phyloP scores from a whole-genome alignment of 1,140 invertebrate species.

The Ceratitis capitata region DNA sequence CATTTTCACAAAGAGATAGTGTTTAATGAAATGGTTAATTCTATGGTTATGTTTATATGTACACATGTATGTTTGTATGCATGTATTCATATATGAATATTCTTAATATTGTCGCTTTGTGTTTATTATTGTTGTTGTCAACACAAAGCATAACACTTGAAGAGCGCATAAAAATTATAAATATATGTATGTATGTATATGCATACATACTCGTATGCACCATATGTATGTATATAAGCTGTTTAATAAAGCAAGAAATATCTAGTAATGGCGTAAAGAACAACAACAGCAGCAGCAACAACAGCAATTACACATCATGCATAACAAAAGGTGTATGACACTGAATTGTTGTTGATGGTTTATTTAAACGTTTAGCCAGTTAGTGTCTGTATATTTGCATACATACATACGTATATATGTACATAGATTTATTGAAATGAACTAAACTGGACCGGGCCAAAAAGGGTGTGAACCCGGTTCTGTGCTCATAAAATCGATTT shows the following conservation, averaged over 20 bases:
- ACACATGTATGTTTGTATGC: not conserved
- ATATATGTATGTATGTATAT: too few species aligned
- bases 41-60: not conserved
- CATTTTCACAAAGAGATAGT: not conserved
- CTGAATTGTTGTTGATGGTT: not conserved
- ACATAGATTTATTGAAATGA: too few species aligned
- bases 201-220: too few species aligned
- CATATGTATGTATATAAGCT: too few species aligned
- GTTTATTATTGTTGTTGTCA: slow-evolving; percentile 39
- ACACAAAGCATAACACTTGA: slow-evolving; percentile 43
- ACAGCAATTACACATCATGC: not conserved
- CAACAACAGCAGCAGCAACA: slow-evolving; percentile 1
- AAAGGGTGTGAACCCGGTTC: slow-evolving; percentile 2
- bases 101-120: not conserved
- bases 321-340: slow-evolving; percentile 12
- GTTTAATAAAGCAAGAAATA: not conserved
- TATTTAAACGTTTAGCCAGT: not conserved
- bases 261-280: slow-evolving; percentile 13
- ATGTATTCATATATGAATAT: not conserved
- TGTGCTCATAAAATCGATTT: not conserved
- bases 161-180: slow-evolving; percentile 42
- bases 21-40: not conserved
- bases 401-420: too few species aligned
- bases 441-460: not conserved
- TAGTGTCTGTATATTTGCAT: not conserved